phyloP scores from a whole-genome alignment of 2,888 invertebrate species.

The Netelia inedita region DNA sequence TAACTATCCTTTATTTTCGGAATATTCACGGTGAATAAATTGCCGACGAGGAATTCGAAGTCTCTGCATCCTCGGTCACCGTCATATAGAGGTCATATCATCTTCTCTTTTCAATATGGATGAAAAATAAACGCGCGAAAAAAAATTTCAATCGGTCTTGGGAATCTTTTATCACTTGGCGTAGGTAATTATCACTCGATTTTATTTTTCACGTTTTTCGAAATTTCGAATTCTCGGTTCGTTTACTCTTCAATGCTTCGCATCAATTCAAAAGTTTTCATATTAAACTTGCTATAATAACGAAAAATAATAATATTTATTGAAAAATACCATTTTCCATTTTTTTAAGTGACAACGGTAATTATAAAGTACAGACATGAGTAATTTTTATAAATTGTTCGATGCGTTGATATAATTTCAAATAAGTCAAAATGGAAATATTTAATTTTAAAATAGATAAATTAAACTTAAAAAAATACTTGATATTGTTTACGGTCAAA shows the following conservation, averaged over 20 bases:
- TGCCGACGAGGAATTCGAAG: constrained; percentile 41
- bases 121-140: neutral
- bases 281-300: too few species aligned
- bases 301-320: too few species aligned
- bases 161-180: neutral
- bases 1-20: constrained; percentile 39
- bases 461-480: neutral
- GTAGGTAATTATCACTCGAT: neutral
- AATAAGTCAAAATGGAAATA: too few species aligned
- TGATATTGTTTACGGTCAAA: too few species aligned
- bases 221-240: neutral
- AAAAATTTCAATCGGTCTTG: neutral
- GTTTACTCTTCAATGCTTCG: neutral
- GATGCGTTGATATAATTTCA: neutral
- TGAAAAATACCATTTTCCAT: neutral
- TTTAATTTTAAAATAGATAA: neutral
- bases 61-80: neutral
- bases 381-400: neutral
- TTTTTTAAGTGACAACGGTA: neutral
- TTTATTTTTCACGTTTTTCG: neutral
- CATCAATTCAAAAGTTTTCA: too few species aligned
- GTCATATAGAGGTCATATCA: constrained; percentile 5
- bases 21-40: constrained; percentile 44
- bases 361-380: neutral
- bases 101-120: neutral